phyloP scores from a whole-genome alignment of 2,888 invertebrate genomes.

The Euplagia quadripunctaria region DNA sequence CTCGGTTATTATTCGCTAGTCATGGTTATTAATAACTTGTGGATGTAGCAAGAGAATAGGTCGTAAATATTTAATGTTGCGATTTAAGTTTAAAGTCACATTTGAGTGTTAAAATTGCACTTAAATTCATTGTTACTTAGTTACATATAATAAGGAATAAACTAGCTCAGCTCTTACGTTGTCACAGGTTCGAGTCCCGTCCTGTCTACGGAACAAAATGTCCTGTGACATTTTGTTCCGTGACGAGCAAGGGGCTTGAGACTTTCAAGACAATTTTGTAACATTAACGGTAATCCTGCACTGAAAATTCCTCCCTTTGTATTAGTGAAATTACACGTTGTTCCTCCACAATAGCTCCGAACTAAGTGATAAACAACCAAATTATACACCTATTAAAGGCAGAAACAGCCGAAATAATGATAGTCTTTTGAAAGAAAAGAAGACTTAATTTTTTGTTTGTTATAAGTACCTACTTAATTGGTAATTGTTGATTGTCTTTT shows the following conservation, averaged over 20 bases:
- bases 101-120: background rate
- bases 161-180: background rate
- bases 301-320: background rate
- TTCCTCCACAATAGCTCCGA: background rate
- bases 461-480: background rate
- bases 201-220: too few relatives aligned
- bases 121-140: background rate
- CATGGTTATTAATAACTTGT: background rate
- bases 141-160: too few relatives aligned
- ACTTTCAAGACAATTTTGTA: too few relatives aligned
- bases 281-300: too few relatives aligned
- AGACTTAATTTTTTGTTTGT: background rate
- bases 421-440: background rate
- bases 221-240: too few relatives aligned
- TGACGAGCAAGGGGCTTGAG: too few relatives aligned
- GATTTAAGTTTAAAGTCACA: background rate
- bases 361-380: background rate
- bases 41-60: background rate
- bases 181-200: background rate
- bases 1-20: background rate
- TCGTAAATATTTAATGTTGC: background rate
- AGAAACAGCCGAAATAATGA: background rate
- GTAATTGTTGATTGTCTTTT: conserved; percentile 29
- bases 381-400: background rate
- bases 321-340: background rate